phyloP scores from a whole-genome alignment of 2,797 vertebrate species.

The Myiotriccus ornatus region DNA sequence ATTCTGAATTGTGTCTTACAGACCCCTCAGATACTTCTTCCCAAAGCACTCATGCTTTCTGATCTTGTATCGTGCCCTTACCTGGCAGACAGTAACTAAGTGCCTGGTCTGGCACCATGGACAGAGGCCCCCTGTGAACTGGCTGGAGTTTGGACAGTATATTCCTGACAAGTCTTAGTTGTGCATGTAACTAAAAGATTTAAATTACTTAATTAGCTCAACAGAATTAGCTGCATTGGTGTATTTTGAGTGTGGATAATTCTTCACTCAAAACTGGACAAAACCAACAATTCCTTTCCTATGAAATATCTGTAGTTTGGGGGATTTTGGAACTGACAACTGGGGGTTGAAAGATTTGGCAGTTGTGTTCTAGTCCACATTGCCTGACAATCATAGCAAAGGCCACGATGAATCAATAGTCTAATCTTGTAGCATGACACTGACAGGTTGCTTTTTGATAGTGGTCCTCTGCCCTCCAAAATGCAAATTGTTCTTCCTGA shows the following conservation, averaged over 20 bases:
- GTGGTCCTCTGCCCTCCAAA: background rate
- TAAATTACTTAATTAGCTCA: background rate
- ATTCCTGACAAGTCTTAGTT: background rate
- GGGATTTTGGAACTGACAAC: background rate
- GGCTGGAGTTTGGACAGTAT: background rate
- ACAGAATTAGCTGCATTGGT: background rate
- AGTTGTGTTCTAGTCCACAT: background rate
- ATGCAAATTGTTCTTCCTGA: background rate
- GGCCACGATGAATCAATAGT: fast-evolving
- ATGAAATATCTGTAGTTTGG: background rate
- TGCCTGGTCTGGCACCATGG: constrained; percentile 12
- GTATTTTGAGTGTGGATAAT: background rate
- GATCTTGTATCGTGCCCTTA: background rate
- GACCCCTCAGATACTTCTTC: background rate
- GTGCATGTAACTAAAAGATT: background rate
- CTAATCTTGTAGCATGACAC: background rate
- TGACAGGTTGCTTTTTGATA: background rate
- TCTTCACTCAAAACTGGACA: background rate
- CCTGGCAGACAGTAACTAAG: background rate
- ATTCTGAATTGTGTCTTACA: background rate
- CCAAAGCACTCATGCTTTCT: background rate
- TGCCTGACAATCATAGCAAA: background rate
- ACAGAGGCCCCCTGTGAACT: background rate
- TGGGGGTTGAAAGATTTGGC: background rate
- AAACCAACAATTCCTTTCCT: background rate